Evolutionary conservation across 2,113 vertebrate genomes (phyloP), one percentile per base, ranked within the genome.

Genomic region (Callipepla californica): DNA sequence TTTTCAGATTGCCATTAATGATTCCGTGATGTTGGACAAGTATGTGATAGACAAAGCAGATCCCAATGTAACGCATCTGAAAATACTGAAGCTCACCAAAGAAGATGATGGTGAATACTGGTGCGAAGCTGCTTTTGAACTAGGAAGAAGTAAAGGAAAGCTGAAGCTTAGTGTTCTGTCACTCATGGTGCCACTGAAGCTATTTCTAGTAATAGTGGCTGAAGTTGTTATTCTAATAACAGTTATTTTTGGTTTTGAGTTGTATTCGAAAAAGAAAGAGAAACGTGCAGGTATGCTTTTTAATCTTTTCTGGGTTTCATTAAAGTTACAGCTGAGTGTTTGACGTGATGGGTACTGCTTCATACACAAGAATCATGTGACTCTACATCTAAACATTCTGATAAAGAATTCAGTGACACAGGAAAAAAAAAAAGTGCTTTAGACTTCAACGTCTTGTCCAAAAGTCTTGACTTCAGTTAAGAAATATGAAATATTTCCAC

Each of bases 101-200:
- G n/a, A n/a, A n/a, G n/a, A n/a, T n/a, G n/a, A n/a, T n/a, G n/a
- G n/a, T n/a, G n/a, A n/a, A n/a, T n/a, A n/a, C n/a, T n/a, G n/a
- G n/a, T n/a, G n/a, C n/a, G n/a, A n/a, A n/a, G n/a, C n/a, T n/a
- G n/a, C n/a, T n/a, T n/a, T n/a, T n/a, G 50, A 70, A 13, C 78
- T 98, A 45, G 95, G 97, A 11, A 90, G 81, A 59, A 97, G 95
- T 1, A 79, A 93, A 85, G 67, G 90, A 8, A 92, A 34, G 0
- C 18, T 98, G 78, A 45, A 97, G 3, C 95, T 99, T 20, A 97
- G 70, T 61, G 98, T 99, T 58, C 96, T 99, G 63, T 98, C 96
- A 44, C 94, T 98, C 50, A 16, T 93, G 25, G 98, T 97, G 67
- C 99, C 99, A n/a, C 97, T 99, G 75, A 99, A 98, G 87, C 98